Percentiles rank a stretch among this genome's conserved stretches.
Conservation (phyloP, 2,888 invertebrate species). For the Eilema caniola region DNA sequence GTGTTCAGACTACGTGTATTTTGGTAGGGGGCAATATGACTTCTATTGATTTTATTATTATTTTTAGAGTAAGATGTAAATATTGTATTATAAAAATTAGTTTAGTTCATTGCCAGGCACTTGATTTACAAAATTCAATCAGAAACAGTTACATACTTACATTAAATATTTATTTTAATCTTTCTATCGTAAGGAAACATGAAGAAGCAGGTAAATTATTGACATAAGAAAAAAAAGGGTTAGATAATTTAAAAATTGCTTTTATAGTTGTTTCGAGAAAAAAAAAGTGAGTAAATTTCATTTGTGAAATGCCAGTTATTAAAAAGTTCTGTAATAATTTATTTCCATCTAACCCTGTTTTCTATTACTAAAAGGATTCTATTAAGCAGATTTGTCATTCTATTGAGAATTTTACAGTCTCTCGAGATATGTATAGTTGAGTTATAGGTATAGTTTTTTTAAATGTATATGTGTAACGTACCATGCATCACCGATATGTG, state of each 20-base stretch:
- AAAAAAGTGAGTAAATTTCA: background rate
- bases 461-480: background rate
- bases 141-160: too few species aligned
- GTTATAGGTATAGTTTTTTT: too few species aligned
- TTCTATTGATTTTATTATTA: constrained; percentile 54
- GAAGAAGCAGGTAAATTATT: background rate
- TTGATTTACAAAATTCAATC: background rate
- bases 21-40: constrained; percentile 79
- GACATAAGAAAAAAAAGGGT: background rate
- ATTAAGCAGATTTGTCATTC: too few species aligned
- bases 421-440: too few species aligned
- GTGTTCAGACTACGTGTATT: constrained; percentile 87
- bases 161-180: background rate
- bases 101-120: background rate
- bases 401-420: too few species aligned
- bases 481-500: background rate
- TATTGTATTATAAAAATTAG: constrained; percentile 1
- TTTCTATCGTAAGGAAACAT: background rate
- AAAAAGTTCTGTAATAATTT: too few species aligned
- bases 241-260: background rate
- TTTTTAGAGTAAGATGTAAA: constrained; percentile 7
- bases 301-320: background rate
- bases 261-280: too few species aligned
- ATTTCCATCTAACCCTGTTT: background rate
- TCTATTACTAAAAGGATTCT: background rate